Conservation (phyloP, 2,113 vertebrate species). For the Cryptotis parvus region DNA sequence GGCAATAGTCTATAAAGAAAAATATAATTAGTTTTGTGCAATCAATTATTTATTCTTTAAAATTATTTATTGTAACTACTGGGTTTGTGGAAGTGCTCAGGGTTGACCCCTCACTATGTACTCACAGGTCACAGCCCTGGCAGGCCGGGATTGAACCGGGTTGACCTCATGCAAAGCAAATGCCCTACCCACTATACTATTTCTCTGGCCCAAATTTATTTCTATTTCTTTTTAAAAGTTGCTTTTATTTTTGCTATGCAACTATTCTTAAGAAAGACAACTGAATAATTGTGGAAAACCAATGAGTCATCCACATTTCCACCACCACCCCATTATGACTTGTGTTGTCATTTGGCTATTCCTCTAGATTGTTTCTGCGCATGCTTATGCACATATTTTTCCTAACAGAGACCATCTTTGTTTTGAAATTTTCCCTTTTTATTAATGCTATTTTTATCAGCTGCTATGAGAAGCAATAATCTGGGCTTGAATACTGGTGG, state of each 20-base stretch:
- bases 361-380: constrained; percentile 14
- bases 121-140: no score
- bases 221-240: neutral
- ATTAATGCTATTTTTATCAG: neutral
- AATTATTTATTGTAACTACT: no score
- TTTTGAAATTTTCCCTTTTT: neutral
- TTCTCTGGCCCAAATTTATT: neutral
- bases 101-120: no score
- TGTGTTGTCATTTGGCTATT: neutral
- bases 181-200: no score
- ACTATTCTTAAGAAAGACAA: no score
- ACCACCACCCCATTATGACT: neutral
- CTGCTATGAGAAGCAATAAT: neutral
- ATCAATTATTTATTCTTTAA: neutral
- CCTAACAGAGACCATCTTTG: constrained; percentile 28
- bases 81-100: no score
- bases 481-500: neutral
- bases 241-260: no score
- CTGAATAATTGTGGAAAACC: neutral
- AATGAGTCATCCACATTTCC: neutral
- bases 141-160: no score
- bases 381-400: neutral
- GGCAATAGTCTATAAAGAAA: constrained; percentile 9
- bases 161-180: no score
- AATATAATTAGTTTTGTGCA: neutral